Base-by-base conservation (phyloP, 2,113 vertebrate species). In the Oostethus manadensis region DNA sequence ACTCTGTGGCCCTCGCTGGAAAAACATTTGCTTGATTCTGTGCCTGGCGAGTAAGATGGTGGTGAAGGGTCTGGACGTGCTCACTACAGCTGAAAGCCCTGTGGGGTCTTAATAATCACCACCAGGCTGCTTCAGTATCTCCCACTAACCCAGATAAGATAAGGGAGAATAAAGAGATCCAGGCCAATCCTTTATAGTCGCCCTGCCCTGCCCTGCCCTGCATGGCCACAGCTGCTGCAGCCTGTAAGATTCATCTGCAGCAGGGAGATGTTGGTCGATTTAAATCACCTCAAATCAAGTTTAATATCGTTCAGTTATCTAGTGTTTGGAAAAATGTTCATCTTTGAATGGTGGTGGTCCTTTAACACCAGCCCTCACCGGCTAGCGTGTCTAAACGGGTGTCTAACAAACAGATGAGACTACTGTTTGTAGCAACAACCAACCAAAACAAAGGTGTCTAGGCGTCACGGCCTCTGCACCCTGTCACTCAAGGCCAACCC, bases 101-200 rank as follows among this genome's bases (percentile, higher is more conserved):
- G 46, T 38, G 61, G 64, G 68, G 63, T 71, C 68, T 66, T 67
- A 55, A 65, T 67, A 55, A 65, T 81, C 76, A 58, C 61, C 22
- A 62, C 66, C 65, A 47, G 54, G 20, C 63, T 15, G 5, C 51
- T 58, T 43, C 65, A 68, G 45, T 16, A 62, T 80, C 63, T 59
- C 66, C 75, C 66, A 76, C 64, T 81, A 65, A 80, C 80, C 77
- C 75, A 76, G 64, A 74, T 83, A 56, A 23, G 58, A n/a, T n/a
- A n/a, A 64, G 51, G 49, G 35, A 71, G 54, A 79, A 66, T 47
- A 40, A 68, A 65, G 42, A 53, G 46, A 73, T 74, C 33, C 60
- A 66, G 73, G 58, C 53, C 46, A 58, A 11, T 58, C 44, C 60
- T 64, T 67, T 59, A 66, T 11, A 56, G 0, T 0, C 63, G 14